These are phyloP conservation scores for Volucella inanis DNA, from an alignment of 2,888 invertebrate genomes.

Conservation along the genomic window DNA sequence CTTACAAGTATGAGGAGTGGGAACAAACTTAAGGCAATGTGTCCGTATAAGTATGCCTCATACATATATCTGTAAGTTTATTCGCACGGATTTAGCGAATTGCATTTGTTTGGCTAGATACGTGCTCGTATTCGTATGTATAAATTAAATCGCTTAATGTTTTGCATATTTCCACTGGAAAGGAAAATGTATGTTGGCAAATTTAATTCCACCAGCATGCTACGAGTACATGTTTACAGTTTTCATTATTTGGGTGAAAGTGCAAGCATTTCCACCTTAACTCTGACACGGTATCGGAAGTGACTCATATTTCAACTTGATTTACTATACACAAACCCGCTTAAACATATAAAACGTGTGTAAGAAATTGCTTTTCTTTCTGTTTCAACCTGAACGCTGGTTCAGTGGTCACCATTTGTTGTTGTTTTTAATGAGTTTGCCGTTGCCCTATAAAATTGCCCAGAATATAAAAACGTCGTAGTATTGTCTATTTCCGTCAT, in stretches of 20 bases:
- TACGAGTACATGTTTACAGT: background rate
- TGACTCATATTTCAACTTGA: conserved; percentile 64
- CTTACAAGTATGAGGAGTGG: background rate
- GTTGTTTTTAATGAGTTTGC: conserved; percentile 19
- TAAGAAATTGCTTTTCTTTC: background rate
- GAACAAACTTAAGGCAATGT: conserved; percentile 1
- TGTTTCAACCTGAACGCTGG: background rate
- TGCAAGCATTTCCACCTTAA: conserved; percentile 30
- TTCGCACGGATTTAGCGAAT: conserved; percentile 29
- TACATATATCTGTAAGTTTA: background rate
- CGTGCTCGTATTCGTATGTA: too few species aligned
- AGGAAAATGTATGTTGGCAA: conserved; percentile 23
- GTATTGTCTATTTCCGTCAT: conserved; percentile 56
- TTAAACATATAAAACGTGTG: background rate
- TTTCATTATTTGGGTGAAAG: conserved; percentile 4
- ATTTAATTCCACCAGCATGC: background rate
- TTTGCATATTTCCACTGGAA: conserved; percentile 10
- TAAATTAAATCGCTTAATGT: conserved; percentile 1
- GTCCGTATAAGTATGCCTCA: too few species aligned
- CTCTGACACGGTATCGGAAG: conserved; percentile 46
- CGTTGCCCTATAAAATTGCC: conserved; percentile 13
- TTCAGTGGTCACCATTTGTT: background rate
- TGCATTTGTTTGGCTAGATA: background rate
- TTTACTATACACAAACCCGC: conserved; percentile 51
- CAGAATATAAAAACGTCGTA: conserved; percentile 31